These are phyloP conservation scores for Pogonocherus hispidulus DNA, from an alignment of 2,888 invertebrate species.

Conservation along the genomic window DNA sequence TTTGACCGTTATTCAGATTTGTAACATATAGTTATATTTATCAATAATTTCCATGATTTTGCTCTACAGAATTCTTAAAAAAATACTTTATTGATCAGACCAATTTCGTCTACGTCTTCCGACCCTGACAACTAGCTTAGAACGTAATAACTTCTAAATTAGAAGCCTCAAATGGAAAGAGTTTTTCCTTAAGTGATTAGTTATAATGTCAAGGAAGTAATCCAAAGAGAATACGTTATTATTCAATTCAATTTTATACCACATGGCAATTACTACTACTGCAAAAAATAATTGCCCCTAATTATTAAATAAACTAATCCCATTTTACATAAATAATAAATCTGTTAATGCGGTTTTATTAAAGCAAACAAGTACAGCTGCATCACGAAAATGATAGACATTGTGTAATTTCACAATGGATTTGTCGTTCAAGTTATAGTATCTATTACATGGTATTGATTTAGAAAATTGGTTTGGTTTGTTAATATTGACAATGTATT, in stretches of 20 bases:
- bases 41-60: too few relatives aligned
- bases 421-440: conserved; percentile 1
- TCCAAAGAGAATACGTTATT: neutral
- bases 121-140: too few relatives aligned
- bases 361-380: neutral
- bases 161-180: neutral
- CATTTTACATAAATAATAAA: neutral
- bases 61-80: too few relatives aligned
- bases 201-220: neutral
- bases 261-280: neutral
- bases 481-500: conserved; percentile 12
- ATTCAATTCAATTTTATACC: neutral
- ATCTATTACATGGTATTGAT: neutral
- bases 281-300: neutral
- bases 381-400: neutral
- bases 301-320: too few relatives aligned
- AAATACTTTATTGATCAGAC: too few relatives aligned
- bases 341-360: neutral
- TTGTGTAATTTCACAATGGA: neutral
- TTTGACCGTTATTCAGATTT: too few relatives aligned
- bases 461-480: conserved; percentile 9
- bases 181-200: neutral
- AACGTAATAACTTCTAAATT: too few relatives aligned
- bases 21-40: too few relatives aligned
- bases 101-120: too few relatives aligned